Base-by-base conservation (phyloP, 2,888 invertebrate genomes). In the Drosophila kambysellisi region DNA sequence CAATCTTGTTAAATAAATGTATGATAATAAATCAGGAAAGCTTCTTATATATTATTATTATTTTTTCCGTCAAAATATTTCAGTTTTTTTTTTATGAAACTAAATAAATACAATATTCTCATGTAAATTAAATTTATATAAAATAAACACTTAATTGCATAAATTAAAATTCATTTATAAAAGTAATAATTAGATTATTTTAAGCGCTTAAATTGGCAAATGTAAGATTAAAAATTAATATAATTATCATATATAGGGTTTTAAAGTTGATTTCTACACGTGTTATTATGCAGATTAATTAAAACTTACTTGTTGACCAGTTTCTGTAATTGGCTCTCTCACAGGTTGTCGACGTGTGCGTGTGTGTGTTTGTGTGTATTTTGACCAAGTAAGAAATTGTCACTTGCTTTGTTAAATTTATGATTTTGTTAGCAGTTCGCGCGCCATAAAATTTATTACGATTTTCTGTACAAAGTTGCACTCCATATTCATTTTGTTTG, bases 381-480 rank as follows among this genome's bases (percentile, higher is more conserved):
- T 48, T 48, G 58, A 59, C n/a, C 32, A 39, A 77, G 63, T 62
- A 71, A 60, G 17, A 68, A 72, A 65, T 76, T 79, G 68, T 65
- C 79, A 78, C 79, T 79, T 68, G 62, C 54, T 57, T 41, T 32
- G 41, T 37, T 20, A 61, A 63, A 63, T 73, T 73, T 79, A 71
- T 66, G 71, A 51, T 61, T 74, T 73, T 57, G 50, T 37, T 64
- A 11, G 65, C 71, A 62, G 56, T 48, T 73, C 46, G 68, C 76
- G 85, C 85, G 84, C 69, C 63, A 59, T 63, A 65, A 56, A 63
- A 78, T 62, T 67, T 71, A 79, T 63, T 79, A 65, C 79, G 70
- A 58, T 65, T 64, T 70, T 30, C 37, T 63, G 69, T 50, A 63
- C 46, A 79, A 81, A 73, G 71, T 73, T 74, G 81, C 76, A 76